Percentiles rank a stretch among this genome's conserved stretches.
phyloP scores from a whole-genome alignment of 2,888 invertebrate genomes.

The Chesias legatella region DNA sequence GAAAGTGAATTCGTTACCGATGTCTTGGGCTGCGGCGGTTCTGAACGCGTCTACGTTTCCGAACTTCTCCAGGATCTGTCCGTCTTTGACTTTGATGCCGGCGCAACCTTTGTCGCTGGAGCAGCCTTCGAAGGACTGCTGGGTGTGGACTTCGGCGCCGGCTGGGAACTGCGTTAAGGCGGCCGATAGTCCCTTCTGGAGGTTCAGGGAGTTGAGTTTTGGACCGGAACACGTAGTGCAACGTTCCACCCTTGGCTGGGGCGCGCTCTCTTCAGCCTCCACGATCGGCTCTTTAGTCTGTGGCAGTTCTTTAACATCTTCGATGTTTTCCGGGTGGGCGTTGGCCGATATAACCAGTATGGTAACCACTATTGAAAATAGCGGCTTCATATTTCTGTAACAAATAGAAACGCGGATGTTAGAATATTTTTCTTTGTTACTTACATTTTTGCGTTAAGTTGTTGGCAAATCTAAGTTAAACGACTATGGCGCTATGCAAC shows the following conservation, averaged over 20 bases:
- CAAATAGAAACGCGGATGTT: slow-evolving; percentile 33
- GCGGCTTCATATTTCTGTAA: slow-evolving; percentile 76
- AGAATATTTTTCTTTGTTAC: too few species aligned
- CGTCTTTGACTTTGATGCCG: slow-evolving; percentile 71
- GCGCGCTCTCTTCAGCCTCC: slow-evolving; percentile 55
- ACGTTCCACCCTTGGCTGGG: slow-evolving; percentile 55
- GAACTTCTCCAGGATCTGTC: slow-evolving; percentile 59
- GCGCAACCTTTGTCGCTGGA: slow-evolving; percentile 69
- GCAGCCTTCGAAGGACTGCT: slow-evolving; percentile 67
- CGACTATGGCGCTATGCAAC: too few species aligned
- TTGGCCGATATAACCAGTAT: slow-evolving; percentile 52
- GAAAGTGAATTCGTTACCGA: slow-evolving; percentile 59
- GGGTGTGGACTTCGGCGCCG: slow-evolving; percentile 63
- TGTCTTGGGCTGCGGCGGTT: slow-evolving; percentile 50
- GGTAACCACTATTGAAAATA: slow-evolving; percentile 64
- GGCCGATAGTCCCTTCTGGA: slow-evolving; percentile 51
- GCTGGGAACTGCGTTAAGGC: slow-evolving; percentile 53
- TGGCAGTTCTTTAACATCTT: slow-evolving; percentile 56
- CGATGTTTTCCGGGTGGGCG: slow-evolving; percentile 59
- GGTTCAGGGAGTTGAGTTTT: slow-evolving; percentile 42
- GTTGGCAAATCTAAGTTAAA: background rate
- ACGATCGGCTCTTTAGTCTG: slow-evolving; percentile 49
- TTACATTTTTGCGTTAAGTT: too few species aligned
- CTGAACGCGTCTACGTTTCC: slow-evolving; percentile 65
- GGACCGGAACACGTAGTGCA: slow-evolving; percentile 54